Evolutionary conservation across 35 echinoderm and acorn worm genomes (phyloP), one percentile per base, ranked within the genome.

Genomic region (Hemicentrotus pulcherrimus): DNA sequence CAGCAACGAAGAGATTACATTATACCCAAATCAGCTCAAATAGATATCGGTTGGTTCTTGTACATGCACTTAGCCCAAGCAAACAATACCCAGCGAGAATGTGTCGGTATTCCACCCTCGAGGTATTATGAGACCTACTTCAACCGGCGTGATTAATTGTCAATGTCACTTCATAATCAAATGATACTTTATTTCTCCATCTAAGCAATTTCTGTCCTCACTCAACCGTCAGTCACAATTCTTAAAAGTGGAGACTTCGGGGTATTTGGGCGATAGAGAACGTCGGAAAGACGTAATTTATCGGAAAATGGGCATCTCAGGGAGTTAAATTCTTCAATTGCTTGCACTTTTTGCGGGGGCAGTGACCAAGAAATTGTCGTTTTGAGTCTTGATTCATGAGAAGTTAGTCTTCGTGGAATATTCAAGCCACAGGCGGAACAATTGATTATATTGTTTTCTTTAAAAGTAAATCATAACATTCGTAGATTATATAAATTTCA

Each of bases 121-220:
- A 78, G 65, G 65, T 78, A 78, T 22, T 78, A n/a, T 8, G 19
- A 78, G 65, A 22, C 65, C 65, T 78, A 78, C 65, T 78, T 78
- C 65, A 78, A 28, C 22, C 65, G 6, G 24, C 19, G 65, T 78
- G 65, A 78, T 78, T 22, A 78, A 78, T 78, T n/a, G 65, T 8
- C 65, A 78, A 78, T 78, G 65, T 78, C 65, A 78, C 19, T n/a
- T 78, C 65, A 78, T 78, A 78, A 78, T 78, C 65, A 78, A 78
- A 78, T 28, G 65, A 78, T 78, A 78, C 65, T 78, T 78, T 78
- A 78, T 78, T 78, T 78, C 65, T 78, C 65, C 65, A 78, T 78
- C 65, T 78, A 30, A 78, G 18, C 65, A 78, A 78, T 78, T 78
- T 78, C 19, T 78, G 65, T 78, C 65, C n/a, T n/a, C 65, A 22